Evolutionary conservation across 2,797 vertebrate species (phyloP).

Genomic region (Tenualosa thibaudeaui): DNA sequence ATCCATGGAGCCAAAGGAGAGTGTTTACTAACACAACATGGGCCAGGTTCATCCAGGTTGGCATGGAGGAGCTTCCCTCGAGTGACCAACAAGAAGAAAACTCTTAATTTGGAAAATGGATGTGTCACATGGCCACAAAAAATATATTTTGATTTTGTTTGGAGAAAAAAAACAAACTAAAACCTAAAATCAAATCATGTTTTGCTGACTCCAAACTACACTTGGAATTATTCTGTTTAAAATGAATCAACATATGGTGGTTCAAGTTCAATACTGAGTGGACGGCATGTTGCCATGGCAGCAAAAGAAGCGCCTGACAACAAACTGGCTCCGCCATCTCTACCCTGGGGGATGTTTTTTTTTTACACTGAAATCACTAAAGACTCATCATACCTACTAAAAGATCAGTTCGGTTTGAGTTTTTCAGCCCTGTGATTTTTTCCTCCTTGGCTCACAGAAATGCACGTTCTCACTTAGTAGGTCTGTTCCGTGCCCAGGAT

Average conservation of each 20-base stretch:
- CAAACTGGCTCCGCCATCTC: neutral
- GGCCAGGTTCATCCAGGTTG: conserved; percentile 26
- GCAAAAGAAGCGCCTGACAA: neutral
- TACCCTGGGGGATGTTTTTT: neutral
- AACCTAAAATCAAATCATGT: conserved; percentile 34
- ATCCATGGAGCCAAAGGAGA: conserved; percentile 66
- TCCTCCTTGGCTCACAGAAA: neutral
- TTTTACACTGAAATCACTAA: neutral
- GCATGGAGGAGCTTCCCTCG: conserved; percentile 43
- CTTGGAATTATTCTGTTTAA: neutral
- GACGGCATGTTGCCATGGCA: neutral
- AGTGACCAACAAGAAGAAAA: neutral
- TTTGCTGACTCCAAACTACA: neutral
- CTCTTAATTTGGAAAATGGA: neutral
- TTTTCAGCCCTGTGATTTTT: neutral
- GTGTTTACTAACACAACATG: conserved; percentile 69
- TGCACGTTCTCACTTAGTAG: conserved; percentile 14
- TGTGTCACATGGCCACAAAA: neutral
- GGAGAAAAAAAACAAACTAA: conserved; percentile 3
- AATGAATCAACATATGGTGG: neutral
- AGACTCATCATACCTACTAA: neutral
- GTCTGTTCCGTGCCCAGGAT: conserved; percentile 5
- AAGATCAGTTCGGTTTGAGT: neutral
- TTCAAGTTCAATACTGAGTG: neutral
- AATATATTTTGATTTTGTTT: neutral